A percentile compares a stretch with the other conserved stretches of the same genome.
phyloP scores from a whole-genome alignment of 1,140 invertebrate genomes.

The Hylyphantes graminicola region DNA sequence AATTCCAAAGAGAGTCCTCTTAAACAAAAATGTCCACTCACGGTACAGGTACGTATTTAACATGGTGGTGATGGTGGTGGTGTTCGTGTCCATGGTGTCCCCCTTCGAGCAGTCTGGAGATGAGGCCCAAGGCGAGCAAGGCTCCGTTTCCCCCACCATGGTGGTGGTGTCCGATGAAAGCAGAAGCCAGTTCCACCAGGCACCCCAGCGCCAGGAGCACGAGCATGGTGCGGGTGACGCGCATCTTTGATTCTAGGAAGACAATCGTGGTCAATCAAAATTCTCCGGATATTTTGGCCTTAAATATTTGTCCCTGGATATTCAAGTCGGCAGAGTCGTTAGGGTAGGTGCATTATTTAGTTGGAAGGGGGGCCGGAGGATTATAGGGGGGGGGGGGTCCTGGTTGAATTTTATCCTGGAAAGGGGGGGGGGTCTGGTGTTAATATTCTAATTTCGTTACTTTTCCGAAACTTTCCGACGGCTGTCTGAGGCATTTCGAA shows the following conservation, averaged over 20 bases:
- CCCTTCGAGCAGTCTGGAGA: slow-evolving; percentile 7
- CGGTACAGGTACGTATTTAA: slow-evolving; percentile 28
- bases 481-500: too few relatives aligned
- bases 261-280: not conserved
- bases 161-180: not conserved
- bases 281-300: not conserved
- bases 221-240: not conserved
- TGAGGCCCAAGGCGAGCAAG: slow-evolving; percentile 1
- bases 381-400: too few relatives aligned
- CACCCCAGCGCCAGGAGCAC: not conserved
- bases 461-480: too few relatives aligned
- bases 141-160: slow-evolving; percentile 11
- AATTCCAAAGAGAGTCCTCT: too few relatives aligned
- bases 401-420: too few relatives aligned
- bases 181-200: not conserved
- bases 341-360: too few relatives aligned
- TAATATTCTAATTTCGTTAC: too few relatives aligned
- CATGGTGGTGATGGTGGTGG: slow-evolving; percentile 38
- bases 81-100: slow-evolving; percentile 7
- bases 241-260: not conserved
- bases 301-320: not conserved
- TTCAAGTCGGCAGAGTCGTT: too few relatives aligned
- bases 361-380: too few relatives aligned
- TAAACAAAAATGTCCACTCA: slow-evolving; percentile 17
- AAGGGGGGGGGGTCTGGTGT: too few relatives aligned